Conservation (phyloP, 2,113 vertebrate genomes). For the Chroicocephalus ridibundus region DNA sequence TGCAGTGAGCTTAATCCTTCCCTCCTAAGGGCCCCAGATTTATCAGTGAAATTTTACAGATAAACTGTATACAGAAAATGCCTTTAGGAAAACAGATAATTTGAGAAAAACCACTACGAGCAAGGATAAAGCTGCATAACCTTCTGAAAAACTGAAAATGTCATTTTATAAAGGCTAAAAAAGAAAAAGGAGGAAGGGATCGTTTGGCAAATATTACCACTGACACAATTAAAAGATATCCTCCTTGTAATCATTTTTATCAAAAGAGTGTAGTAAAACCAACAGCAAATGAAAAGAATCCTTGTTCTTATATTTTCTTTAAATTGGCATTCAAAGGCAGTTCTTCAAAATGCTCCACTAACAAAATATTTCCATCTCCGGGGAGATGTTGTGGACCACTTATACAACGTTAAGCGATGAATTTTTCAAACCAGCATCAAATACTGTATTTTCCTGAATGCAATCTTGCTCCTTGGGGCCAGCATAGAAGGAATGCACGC, state of each 20-base stretch:
- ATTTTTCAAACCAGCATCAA: constrained; percentile 54
- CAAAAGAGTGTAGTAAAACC: constrained; percentile 1
- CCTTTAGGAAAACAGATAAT: constrained; percentile 44
- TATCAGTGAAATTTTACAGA: constrained; percentile 45
- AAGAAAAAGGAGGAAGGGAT: neutral
- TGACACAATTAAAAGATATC: neutral
- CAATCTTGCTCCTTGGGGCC: neutral
- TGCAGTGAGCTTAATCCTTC: constrained; percentile 27
- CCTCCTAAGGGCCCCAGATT: constrained; percentile 24
- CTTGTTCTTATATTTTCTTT: neutral
- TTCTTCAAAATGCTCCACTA: constrained; percentile 36
- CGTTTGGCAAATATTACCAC: neutral
- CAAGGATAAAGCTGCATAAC: constrained; percentile 20
- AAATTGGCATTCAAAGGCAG: neutral
- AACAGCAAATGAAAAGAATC: neutral
- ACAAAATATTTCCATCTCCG: constrained; percentile 10
- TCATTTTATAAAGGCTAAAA: neutral
- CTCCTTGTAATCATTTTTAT: neutral
- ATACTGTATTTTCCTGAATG: constrained; percentile 26
- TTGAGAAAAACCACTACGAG: constrained; percentile 16
- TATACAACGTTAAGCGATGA: constrained; percentile 36
- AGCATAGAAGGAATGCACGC: neutral
- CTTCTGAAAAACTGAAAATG: constrained; percentile 9
- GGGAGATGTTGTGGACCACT: constrained; percentile 25
- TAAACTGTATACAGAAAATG: constrained; percentile 14